phyloP scores from a whole-genome alignment of 2,888 invertebrate species.

The Cenopis cana region DNA sequence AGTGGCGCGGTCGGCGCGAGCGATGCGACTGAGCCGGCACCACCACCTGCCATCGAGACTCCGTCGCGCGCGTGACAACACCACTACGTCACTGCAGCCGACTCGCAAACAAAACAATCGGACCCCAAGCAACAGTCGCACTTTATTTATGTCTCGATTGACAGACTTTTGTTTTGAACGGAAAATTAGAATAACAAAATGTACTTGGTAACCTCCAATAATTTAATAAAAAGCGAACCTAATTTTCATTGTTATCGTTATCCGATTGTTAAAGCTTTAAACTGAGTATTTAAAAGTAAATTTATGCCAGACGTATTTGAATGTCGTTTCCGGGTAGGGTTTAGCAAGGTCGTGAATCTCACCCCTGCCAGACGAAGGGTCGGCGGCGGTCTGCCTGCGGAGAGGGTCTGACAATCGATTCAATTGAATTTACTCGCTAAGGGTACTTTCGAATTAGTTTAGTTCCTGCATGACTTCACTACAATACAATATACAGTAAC shows the following conservation, averaged over 20 bases:
- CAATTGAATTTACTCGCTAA: conserved; percentile 40
- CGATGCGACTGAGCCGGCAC: conserved; percentile 68
- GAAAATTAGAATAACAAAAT: conserved; percentile 18
- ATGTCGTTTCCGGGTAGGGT: conserved; percentile 49
- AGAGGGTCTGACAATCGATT: conserved; percentile 58
- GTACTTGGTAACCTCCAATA: too few relatives aligned
- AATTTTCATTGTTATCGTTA: not conserved
- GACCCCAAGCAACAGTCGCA: conserved; percentile 51
- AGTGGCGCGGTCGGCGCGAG: conserved; percentile 71
- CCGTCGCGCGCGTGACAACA: conserved; percentile 61
- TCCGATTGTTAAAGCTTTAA: not conserved
- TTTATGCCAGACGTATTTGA: conserved; percentile 9
- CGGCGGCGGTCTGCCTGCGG: conserved; percentile 53
- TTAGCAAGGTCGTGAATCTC: conserved; percentile 65
- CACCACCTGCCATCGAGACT: conserved; percentile 53
- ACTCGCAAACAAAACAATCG: conserved; percentile 58
- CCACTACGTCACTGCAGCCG: conserved; percentile 56
- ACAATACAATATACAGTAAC: conserved; percentile 5
- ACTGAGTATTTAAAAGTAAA: not conserved
- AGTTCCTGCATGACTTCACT: conserved; percentile 12
- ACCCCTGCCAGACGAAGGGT: conserved; percentile 76
- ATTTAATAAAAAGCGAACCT: not conserved
- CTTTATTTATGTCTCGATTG: conserved; percentile 48
- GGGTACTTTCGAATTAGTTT: conserved; percentile 31
- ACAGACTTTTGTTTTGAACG: conserved; percentile 30